A percentile compares a stretch with the other conserved stretches of the same genome.
Conservation (phyloP, 2,113 vertebrate genomes). For the Rhabdomys dilectus region DNA sequence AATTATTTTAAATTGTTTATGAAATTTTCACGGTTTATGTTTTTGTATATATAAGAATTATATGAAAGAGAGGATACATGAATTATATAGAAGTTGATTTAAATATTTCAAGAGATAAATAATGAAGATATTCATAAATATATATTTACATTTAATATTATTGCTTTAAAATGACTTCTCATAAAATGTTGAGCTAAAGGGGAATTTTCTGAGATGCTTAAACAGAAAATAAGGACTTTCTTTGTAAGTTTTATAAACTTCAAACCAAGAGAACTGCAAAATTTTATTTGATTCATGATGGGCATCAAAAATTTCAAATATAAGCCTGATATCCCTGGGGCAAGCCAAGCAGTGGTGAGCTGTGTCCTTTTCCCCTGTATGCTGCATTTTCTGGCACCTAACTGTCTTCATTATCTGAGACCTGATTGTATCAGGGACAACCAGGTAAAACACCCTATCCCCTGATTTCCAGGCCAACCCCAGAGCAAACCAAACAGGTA, state of each 20-base stretch:
- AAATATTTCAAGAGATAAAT: background rate
- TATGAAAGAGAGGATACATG: background rate
- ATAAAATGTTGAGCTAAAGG: conserved; percentile 2
- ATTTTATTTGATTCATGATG: background rate
- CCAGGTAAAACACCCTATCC: no score
- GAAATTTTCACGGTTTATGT: background rate
- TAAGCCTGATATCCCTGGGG: no score
- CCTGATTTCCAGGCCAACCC: no score
- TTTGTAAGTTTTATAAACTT: background rate
- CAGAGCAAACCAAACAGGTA: no score
- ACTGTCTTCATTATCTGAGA: no score
- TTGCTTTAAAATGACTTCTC: background rate
- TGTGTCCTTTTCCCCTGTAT: no score
- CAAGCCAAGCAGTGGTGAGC: no score
- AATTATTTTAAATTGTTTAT: background rate
- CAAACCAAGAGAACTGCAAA: background rate
- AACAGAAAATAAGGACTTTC: background rate
- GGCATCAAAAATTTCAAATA: background rate
- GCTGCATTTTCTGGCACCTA: no score
- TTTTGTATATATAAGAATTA: background rate
- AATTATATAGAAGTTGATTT: background rate
- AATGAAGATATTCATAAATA: background rate
- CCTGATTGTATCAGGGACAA: no score
- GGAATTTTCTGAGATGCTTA: background rate
- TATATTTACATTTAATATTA: background rate